These are phyloP conservation scores for Myzus persicae DNA, from an alignment of 1,140 invertebrate species.

Conservation along the genomic window DNA sequence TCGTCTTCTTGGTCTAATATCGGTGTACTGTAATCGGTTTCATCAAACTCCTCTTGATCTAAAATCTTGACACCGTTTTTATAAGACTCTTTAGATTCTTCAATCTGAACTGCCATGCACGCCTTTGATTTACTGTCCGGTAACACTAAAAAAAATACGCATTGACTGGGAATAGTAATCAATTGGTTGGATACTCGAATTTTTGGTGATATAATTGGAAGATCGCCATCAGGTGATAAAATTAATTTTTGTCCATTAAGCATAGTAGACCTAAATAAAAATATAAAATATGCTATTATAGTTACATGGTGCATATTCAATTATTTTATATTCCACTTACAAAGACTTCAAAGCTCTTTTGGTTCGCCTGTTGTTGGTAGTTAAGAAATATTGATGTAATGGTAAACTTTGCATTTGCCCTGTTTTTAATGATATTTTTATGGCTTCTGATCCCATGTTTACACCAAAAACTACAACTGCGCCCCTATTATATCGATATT, in stretches of 20 bases:
- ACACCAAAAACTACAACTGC: constrained; percentile 61
- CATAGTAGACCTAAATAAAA: constrained; percentile 56
- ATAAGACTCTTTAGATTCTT: constrained; percentile 26
- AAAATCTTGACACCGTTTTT: constrained; percentile 28
- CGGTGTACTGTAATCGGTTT: constrained; percentile 1
- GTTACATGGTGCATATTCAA: not conserved
- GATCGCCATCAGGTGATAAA: constrained; percentile 59
- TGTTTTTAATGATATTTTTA: constrained; percentile 56
- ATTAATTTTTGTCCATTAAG: constrained; percentile 60
- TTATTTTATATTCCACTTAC: constrained; percentile 22
- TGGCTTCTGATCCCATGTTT: constrained; percentile 55
- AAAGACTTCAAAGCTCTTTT: constrained; percentile 13
- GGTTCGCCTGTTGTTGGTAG: constrained; percentile 32
- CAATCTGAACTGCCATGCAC: constrained; percentile 43
- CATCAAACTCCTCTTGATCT: constrained; percentile 28
- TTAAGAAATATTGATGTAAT: constrained; percentile 47
- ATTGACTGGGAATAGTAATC: constrained; percentile 59
- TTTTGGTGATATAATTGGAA: constrained; percentile 60
- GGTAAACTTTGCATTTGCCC: constrained; percentile 29
- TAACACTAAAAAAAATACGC: constrained; percentile 60
- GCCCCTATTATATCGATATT: constrained; percentile 60
- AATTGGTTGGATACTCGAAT: constrained; percentile 50
- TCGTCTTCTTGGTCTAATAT: constrained; percentile 43
- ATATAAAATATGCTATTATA: not conserved
- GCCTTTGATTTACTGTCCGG: constrained; percentile 59